Evolutionary conservation across 1,140 invertebrate genomes (phyloP).

Genomic region (Chymomyza costata): DNA sequence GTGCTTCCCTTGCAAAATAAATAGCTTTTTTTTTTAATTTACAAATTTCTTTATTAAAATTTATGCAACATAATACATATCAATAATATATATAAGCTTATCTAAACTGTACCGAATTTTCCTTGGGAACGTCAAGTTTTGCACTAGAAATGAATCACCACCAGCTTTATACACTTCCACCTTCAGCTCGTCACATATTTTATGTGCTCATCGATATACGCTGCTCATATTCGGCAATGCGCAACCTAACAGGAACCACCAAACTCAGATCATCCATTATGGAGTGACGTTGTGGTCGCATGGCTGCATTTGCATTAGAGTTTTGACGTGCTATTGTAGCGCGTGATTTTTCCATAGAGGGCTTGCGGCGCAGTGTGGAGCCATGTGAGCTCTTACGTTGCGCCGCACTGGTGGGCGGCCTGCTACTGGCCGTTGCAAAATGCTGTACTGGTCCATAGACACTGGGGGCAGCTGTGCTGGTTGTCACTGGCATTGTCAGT

Average conservation of each 20-base stretch:
- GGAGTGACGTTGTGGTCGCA: constrained; percentile 57
- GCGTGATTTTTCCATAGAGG: constrained; percentile 58
- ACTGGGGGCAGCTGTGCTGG: neutral
- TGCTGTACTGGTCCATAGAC: too few species aligned
- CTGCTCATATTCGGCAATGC: constrained; percentile 65
- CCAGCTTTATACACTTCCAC: too few species aligned
- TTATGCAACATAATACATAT: too few species aligned
- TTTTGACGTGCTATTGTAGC: constrained; percentile 53
- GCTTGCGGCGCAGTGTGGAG: constrained; percentile 57
- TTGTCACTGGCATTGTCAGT: neutral
- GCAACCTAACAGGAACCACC: constrained; percentile 60
- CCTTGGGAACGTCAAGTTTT: constrained; percentile 45
- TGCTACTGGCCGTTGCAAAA: constrained; percentile 43
- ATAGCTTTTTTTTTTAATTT: too few species aligned
- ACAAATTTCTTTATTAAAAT: too few species aligned
- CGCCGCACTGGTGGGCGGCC: constrained; percentile 7
- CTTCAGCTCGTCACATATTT: neutral
- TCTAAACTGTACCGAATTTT: constrained; percentile 6
- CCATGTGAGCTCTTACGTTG: constrained; percentile 56
- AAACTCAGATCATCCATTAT: constrained; percentile 67
- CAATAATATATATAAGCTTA: too few species aligned
- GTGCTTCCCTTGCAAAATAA: too few species aligned
- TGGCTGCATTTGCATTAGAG: constrained; percentile 28
- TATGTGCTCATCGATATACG: constrained; percentile 61
- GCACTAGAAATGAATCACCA: constrained; percentile 15